phyloP scores from a whole-genome alignment of 2,888 invertebrate genomes.

The Dichetophora obliterata region DNA sequence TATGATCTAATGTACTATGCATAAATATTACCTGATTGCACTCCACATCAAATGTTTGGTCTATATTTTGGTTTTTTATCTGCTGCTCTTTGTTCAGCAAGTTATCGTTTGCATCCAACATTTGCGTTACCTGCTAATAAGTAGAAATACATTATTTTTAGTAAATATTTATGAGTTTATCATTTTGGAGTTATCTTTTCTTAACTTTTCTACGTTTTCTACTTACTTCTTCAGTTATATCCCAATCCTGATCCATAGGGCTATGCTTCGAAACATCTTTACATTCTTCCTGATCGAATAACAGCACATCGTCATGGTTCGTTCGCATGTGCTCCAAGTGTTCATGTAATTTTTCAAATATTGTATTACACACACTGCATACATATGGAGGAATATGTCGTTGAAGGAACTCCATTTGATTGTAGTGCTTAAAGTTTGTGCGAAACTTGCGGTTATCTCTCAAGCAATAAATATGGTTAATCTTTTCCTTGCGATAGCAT shows the following conservation, averaged over 20 bases:
- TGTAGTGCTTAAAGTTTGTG: slow-evolving; percentile 56
- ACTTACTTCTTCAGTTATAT: not conserved
- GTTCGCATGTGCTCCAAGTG: slow-evolving; percentile 52
- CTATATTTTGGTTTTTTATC: not conserved
- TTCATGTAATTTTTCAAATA: slow-evolving; percentile 57
- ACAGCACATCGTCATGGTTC: not conserved
- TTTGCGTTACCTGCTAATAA: not conserved
- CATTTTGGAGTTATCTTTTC: too few species aligned
- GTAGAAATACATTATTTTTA: not conserved
- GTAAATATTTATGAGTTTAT: too few species aligned
- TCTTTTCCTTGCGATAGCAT: slow-evolving; percentile 61
- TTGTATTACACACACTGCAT: slow-evolving; percentile 58
- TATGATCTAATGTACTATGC: too few species aligned
- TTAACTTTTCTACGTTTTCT: not conserved
- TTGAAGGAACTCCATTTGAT: slow-evolving; percentile 59
- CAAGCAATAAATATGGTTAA: slow-evolving; percentile 56
- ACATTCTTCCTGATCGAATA: not conserved
- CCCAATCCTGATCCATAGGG: too few species aligned
- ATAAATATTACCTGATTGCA: not conserved
- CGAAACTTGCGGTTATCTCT: slow-evolving; percentile 54
- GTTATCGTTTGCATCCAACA: not conserved
- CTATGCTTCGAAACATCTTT: not conserved
- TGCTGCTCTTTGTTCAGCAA: not conserved
- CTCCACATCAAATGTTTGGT: not conserved
- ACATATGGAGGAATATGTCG: slow-evolving; percentile 63